A percentile compares a stretch with the other conserved stretches of the same genome.
These are phyloP conservation scores for Portunus trituberculatus DNA, from an alignment of 1,140 invertebrate genomes.

Conservation along the genomic window DNA sequence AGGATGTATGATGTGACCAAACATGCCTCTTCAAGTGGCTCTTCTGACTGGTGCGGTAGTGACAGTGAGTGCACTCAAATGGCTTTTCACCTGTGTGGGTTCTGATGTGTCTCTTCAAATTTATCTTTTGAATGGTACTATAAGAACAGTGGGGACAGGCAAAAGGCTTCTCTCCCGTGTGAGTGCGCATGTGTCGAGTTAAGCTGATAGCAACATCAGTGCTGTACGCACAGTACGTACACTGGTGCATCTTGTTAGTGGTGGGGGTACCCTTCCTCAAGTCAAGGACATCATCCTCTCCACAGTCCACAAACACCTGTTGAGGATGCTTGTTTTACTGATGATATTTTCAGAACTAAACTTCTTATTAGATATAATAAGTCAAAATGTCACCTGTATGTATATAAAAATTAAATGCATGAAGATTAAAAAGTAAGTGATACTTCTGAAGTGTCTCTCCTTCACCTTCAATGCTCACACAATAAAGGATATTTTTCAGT, in stretches of 20 bases:
- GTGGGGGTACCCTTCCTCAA: not conserved
- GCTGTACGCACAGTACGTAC: constrained; percentile 63
- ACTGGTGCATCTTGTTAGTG: constrained; percentile 54
- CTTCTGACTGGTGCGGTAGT: constrained; percentile 54
- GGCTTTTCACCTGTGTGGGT: constrained; percentile 70
- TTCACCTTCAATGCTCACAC: too few species aligned
- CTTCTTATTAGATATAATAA: not conserved
- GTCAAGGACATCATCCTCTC: not conserved
- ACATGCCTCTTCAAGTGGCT: constrained; percentile 56
- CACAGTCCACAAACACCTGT: constrained; percentile 64
- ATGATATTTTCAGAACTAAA: not conserved
- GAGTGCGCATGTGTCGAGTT: constrained; percentile 56
- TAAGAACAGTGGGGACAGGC: constrained; percentile 67
- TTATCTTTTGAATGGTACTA: constrained; percentile 62
- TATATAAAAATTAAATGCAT: too few species aligned
- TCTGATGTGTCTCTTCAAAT: constrained; percentile 63
- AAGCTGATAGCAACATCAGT: constrained; percentile 50
- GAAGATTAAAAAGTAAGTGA: too few species aligned
- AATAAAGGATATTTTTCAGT: too few species aligned
- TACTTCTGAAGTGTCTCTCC: too few species aligned
- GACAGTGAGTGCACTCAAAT: constrained; percentile 54
- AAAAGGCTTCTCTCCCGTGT: constrained; percentile 72
- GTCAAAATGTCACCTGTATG: too few species aligned
- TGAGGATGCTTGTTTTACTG: constrained; percentile 53
- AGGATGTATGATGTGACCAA: constrained; percentile 37